phyloP scores from a whole-genome alignment of 2,888 invertebrate species.

The Deilephila porcellus region DNA sequence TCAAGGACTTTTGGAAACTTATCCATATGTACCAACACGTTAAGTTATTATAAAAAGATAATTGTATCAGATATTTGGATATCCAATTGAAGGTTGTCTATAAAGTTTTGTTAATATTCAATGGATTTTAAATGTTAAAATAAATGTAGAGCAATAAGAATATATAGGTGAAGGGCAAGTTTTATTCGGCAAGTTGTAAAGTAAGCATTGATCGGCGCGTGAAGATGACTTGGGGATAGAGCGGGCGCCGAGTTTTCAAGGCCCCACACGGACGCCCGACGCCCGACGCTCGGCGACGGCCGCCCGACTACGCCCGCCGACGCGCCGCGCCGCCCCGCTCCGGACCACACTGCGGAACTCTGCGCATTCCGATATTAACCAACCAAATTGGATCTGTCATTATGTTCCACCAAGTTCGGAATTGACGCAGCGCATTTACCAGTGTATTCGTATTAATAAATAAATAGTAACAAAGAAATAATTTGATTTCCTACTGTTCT shows the following conservation, averaged over 20 bases:
- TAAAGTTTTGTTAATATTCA: no score
- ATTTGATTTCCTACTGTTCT: no score
- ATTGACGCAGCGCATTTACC: neutral
- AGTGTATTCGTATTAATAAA: neutral
- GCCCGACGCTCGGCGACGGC: no score
- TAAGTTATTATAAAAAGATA: no score
- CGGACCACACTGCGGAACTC: slow-evolving; percentile 67
- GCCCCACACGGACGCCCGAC: neutral
- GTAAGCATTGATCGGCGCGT: slow-evolving; percentile 58
- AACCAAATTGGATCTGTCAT: slow-evolving; percentile 43
- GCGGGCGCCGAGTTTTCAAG: slow-evolving; percentile 28
- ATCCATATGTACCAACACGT: neutral
- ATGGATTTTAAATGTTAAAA: neutral
- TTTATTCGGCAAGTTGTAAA: slow-evolving; percentile 48
- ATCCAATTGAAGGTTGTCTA: no score
- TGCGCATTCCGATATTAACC: slow-evolving; percentile 72
- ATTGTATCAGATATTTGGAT: no score
- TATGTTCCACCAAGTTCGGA: neutral
- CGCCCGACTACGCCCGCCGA: slow-evolving; percentile 37
- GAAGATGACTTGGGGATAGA: slow-evolving; percentile 42
- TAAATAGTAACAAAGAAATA: neutral
- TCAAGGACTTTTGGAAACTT: neutral
- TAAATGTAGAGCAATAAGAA: neutral
- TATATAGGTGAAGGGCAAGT: slow-evolving; percentile 5
- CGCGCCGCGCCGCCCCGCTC: slow-evolving; percentile 57